A percentile compares a stretch with the other conserved stretches of the same genome.
Conservation (phyloP, 2,113 vertebrate genomes). For the Neopipo cinnamomea region DNA sequence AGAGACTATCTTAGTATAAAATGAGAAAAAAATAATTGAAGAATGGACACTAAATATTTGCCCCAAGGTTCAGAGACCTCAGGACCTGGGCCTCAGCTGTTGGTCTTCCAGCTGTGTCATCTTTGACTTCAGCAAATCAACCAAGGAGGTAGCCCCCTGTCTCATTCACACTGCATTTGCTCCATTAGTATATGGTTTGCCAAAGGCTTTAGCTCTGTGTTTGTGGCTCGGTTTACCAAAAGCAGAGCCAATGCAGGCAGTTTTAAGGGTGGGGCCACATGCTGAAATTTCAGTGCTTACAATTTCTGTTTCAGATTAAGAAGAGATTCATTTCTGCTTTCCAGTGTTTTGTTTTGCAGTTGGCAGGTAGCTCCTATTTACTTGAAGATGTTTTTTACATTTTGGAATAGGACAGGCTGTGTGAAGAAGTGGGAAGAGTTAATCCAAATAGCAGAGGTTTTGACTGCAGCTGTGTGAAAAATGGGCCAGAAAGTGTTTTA, state of each 20-base stretch:
- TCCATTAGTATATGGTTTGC: neutral
- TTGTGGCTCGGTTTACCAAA: neutral
- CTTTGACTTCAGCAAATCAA: neutral
- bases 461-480: conserved; percentile 58
- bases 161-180: neutral
- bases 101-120: neutral
- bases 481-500: conserved; percentile 48
- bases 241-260: neutral
- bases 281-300: neutral
- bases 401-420: neutral
- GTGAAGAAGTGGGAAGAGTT: conserved; percentile 30
- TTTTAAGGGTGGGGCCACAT: neutral
- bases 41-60: neutral
- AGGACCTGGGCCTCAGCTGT: neutral
- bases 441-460: conserved; percentile 5
- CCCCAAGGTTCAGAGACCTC: neutral
- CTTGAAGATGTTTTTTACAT: neutral
- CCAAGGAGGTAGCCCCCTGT: neutral
- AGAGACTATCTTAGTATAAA: neutral
- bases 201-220: neutral
- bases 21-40: neutral
- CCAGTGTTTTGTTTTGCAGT: conserved; percentile 4
- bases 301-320: conserved; percentile 52
- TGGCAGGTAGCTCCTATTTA: conserved; percentile 45
- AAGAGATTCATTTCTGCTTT: neutral